These are phyloP conservation scores for Pseudopleuronectes americanus DNA, from an alignment of 2,797 vertebrate genomes.

Conservation along the genomic window DNA sequence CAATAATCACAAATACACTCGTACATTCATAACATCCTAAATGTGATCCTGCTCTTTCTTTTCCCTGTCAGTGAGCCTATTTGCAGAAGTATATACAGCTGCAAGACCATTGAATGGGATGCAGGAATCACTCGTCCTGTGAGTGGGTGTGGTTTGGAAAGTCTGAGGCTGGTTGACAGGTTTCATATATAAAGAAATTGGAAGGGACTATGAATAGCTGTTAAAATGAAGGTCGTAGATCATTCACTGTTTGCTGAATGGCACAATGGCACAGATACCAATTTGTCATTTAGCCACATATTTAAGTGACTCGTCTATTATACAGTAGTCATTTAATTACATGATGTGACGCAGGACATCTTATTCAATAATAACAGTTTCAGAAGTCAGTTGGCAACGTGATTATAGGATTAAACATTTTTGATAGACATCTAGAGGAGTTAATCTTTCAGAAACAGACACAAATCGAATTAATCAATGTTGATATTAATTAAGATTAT, in stretches of 20 bases:
- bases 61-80: not conserved
- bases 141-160: too few species aligned
- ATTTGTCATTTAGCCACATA: constrained; percentile 20
- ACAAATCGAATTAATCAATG: not conserved
- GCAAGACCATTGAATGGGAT: not conserved
- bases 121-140: too few species aligned
- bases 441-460: not conserved
- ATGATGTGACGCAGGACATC: not conserved
- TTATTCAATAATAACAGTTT: constrained; percentile 8
- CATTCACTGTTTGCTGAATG: not conserved
- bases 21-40: not conserved
- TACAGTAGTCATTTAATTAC: not conserved
- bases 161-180: too few species aligned
- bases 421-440: too few species aligned
- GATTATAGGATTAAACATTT: not conserved
- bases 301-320: not conserved
- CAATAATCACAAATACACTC: not conserved
- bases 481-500: not conserved
- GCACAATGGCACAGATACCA: constrained; percentile 4
- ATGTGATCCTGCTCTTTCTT: constrained; percentile 8
- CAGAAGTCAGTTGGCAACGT: not conserved
- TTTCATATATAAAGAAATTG: too few species aligned
- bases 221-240: constrained; percentile 3
- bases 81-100: constrained; percentile 11
- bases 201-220: not conserved